These are phyloP conservation scores for Gnathonemus longibarbis DNA, from an alignment of 2,113 vertebrate genomes.

Conservation along the genomic window DNA sequence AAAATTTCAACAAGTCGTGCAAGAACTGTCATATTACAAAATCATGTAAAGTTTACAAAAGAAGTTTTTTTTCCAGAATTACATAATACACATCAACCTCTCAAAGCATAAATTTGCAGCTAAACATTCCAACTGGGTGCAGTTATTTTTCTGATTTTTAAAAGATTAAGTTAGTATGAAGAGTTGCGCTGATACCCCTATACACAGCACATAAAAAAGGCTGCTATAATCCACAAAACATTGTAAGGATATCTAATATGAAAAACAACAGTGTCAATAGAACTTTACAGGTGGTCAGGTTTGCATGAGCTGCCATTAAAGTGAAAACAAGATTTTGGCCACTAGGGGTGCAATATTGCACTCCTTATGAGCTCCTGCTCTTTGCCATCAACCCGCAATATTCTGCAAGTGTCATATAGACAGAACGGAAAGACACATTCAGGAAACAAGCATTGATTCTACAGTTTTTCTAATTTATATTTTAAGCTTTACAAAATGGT, in stretches of 20 bases:
- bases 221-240: background rate
- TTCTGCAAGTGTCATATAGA: background rate
- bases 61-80: background rate
- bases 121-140: background rate
- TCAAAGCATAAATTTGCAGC: background rate
- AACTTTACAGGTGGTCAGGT: background rate
- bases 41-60: background rate
- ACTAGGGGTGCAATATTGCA: slow-evolving; percentile 41
- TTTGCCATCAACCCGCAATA: background rate
- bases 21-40: background rate
- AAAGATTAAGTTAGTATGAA: background rate
- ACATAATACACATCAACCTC: background rate
- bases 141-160: background rate
- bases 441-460: background rate
- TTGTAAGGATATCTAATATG: background rate
- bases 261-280: background rate
- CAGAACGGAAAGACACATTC: background rate
- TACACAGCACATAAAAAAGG: background rate
- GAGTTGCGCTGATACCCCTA: background rate
- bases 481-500: background rate
- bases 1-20: background rate
- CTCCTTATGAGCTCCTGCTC: slow-evolving; percentile 22
- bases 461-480: background rate
- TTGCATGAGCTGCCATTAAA: background rate
- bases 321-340: slow-evolving; percentile 11